Evolutionary conservation across 2,888 invertebrate species (phyloP).

Genomic region (Ennomos erosarius): DNA sequence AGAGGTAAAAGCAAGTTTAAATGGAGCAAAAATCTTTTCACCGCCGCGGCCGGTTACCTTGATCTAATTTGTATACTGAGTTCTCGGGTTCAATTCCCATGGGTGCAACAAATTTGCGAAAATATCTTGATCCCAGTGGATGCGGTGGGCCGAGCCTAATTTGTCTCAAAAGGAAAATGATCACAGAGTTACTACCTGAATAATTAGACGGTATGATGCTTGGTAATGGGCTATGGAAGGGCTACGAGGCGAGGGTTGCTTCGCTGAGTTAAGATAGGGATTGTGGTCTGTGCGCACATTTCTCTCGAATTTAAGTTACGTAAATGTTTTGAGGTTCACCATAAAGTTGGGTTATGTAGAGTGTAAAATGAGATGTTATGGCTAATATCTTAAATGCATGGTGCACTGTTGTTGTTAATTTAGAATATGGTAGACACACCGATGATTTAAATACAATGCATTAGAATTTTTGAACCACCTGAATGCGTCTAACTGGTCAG

Average conservation of each 20-base stretch:
- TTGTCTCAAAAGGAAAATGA: conserved; percentile 43
- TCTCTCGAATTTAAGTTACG: not conserved
- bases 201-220: conserved; percentile 38
- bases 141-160: conserved; percentile 37
- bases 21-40: conserved; percentile 28
- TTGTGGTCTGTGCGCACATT: not conserved
- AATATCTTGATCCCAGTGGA: conserved; percentile 39
- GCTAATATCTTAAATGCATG: not conserved
- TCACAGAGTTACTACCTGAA: conserved; percentile 37
- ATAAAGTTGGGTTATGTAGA: not conserved
- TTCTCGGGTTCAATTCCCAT: conserved; percentile 39
- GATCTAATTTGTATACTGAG: conserved; percentile 36
- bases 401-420: too few species aligned
- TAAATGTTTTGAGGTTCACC: not conserved
- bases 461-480: too few species aligned
- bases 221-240: conserved; percentile 16
- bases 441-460: too few species aligned
- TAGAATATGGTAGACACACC: too few species aligned
- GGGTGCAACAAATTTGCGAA: conserved; percentile 42
- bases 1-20: not conserved
- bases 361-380: conserved; percentile 1
- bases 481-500: too few species aligned
- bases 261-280: conserved; percentile 5
- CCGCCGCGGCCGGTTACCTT: conserved; percentile 22
- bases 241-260: conserved; percentile 10